A percentile compares a stretch with the other conserved stretches of the same genome.
Conservation (phyloP, 2,113 vertebrate species). For the Acanthochromis polyacanthus region DNA sequence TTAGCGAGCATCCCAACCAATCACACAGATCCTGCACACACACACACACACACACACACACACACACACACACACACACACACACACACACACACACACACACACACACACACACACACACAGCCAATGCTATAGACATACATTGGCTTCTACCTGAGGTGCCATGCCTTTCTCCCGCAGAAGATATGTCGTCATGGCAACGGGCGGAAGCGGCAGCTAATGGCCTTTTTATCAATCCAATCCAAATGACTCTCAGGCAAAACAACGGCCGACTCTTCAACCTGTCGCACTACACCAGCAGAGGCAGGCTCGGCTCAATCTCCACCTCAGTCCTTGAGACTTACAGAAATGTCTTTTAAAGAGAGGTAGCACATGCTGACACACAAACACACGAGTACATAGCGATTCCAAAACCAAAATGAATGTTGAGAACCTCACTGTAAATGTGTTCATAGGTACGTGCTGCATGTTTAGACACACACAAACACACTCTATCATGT, state of each 20-base stretch:
- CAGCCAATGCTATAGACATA: not conserved
- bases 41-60: not conserved
- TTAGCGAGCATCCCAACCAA: not conserved
- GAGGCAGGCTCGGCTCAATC: not conserved
- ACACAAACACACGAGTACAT: not conserved
- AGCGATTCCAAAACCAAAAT: not conserved
- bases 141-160: constrained; percentile 55
- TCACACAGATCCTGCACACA: not conserved
- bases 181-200: constrained; percentile 71
- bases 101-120: not conserved
- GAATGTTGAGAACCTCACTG: not conserved
- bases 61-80: not conserved
- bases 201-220: constrained; percentile 68
- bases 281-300: constrained; percentile 5
- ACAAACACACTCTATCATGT: constrained; percentile 56
- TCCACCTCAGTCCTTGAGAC: constrained; percentile 24
- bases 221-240: constrained; percentile 77
- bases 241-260: constrained; percentile 64
- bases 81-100: not conserved
- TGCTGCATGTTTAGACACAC: constrained; percentile 27
- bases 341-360: constrained; percentile 7
- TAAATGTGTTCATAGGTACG: constrained; percentile 12
- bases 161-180: constrained; percentile 35
- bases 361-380: not conserved
- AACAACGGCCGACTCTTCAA: constrained; percentile 47